phyloP scores from a whole-genome alignment of 2,113 vertebrate genomes.

The Neogobius melanostomus region DNA sequence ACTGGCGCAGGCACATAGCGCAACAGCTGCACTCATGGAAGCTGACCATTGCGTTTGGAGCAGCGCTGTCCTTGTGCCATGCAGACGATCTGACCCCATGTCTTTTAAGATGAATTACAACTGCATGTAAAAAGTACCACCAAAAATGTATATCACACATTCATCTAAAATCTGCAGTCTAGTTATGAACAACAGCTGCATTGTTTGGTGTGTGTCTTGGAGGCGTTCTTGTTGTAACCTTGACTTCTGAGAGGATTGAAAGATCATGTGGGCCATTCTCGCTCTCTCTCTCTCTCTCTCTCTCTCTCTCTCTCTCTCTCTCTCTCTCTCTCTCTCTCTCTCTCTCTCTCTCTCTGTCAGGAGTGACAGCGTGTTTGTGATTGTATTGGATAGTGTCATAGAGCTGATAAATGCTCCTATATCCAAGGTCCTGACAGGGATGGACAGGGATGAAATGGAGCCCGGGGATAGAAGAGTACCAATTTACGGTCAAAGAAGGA shows the following conservation, averaged over 20 bases:
- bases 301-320: constrained; percentile 22
- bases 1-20: no score
- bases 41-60: no score
- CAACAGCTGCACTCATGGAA: no score
- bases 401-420: constrained; percentile 48
- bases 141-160: background rate
- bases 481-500: constrained; percentile 5
- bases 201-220: constrained; percentile 5
- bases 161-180: background rate
- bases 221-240: constrained; percentile 52
- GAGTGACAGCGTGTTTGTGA: constrained; percentile 48
- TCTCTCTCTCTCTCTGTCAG: constrained; percentile 24
- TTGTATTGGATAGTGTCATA: constrained; percentile 41
- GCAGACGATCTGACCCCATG: no score
- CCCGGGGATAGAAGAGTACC: constrained; percentile 16
- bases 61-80: no score
- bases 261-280: constrained; percentile 55
- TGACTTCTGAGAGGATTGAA: constrained; percentile 57
- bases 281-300: constrained; percentile 26
- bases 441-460: constrained; percentile 26
- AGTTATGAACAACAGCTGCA: background rate
- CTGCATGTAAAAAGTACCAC: no score
- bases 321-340: constrained; percentile 23
- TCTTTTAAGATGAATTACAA: no score
- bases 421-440: constrained; percentile 54